Conservation (phyloP, 2,888 invertebrate genomes). For the Hylaea fasciaria region DNA sequence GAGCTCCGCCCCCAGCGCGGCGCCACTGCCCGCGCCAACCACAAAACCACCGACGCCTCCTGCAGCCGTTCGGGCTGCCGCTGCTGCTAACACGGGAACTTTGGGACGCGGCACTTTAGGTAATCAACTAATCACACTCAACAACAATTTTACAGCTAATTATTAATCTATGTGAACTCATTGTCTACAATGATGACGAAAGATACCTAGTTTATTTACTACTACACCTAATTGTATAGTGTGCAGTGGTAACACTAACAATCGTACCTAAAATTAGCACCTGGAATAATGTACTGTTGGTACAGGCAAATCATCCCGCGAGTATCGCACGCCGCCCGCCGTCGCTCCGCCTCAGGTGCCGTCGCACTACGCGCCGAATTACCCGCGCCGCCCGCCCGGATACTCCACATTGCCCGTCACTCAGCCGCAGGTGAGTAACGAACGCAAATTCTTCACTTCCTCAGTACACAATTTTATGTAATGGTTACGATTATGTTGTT, state of each 20-base stretch:
- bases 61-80: conserved; percentile 86
- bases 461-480: too few relatives aligned
- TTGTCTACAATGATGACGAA: too few relatives aligned
- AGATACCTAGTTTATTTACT: too few relatives aligned
- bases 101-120: conserved; percentile 80
- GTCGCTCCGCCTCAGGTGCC: conserved; percentile 98
- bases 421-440: conserved; percentile 72
- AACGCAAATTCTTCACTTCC: not conserved
- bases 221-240: too few relatives aligned
- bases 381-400: conserved; percentile 92
- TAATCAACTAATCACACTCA: too few relatives aligned
- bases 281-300: conserved; percentile 5
- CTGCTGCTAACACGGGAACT: conserved; percentile 78
- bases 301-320: conserved; percentile 90
- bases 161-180: too few relatives aligned
- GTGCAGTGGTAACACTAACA: too few relatives aligned
- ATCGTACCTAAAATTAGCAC: too few relatives aligned
- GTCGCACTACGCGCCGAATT: conserved; percentile 98
- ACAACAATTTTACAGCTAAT: too few relatives aligned
- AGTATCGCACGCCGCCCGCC: conserved; percentile 97
- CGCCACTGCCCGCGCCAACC: conserved; percentile 92
- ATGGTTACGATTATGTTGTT: too few relatives aligned
- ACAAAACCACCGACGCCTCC: conserved; percentile 98
- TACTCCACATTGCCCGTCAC: conserved; percentile 94
- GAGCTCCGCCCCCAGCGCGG: conserved; percentile 87